These are phyloP conservation scores for Troides oblongomaculatus DNA, from an alignment of 2,888 invertebrate species.

Conservation along the genomic window DNA sequence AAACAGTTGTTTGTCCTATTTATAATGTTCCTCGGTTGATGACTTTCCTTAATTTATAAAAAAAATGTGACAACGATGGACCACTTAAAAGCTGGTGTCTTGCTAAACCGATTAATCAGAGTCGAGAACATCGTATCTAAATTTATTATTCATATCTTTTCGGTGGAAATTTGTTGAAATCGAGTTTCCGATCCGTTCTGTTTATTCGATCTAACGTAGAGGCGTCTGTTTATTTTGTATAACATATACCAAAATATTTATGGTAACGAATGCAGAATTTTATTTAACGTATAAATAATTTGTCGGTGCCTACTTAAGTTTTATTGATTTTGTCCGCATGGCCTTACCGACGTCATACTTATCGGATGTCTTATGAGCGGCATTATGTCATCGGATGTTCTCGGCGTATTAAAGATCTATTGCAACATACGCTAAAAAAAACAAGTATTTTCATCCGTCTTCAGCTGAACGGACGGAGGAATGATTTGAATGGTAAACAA, in stretches of 20 bases:
- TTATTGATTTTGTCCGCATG: conserved; percentile 20
- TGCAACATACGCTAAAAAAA: conserved; percentile 29
- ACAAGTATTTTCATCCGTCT: conserved; percentile 2
- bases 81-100: conserved; percentile 4
- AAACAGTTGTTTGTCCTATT: neutral
- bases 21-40: neutral
- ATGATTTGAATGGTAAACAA: neutral
- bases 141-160: conserved; percentile 25
- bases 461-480: neutral
- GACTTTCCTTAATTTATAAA: conserved; percentile 6
- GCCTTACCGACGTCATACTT: conserved; percentile 10
- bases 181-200: conserved; percentile 29
- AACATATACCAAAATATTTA: conserved; percentile 28
- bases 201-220: conserved; percentile 32
- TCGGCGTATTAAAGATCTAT: conserved; percentile 31
- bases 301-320: conserved; percentile 7
- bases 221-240: conserved; percentile 35
- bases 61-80: conserved; percentile 18
- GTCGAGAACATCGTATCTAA: conserved; percentile 15
- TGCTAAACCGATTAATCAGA: conserved; percentile 7
- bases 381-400: conserved; percentile 23
- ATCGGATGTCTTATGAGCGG: conserved; percentile 11
- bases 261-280: conserved; percentile 22
- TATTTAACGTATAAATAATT: conserved; percentile 14
- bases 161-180: conserved; percentile 24